Percentiles rank a stretch among this genome's conserved stretches.
Evolutionary conservation across 2,797 vertebrate genomes (phyloP).

Genomic region (Eurystomus glaucurus): DNA sequence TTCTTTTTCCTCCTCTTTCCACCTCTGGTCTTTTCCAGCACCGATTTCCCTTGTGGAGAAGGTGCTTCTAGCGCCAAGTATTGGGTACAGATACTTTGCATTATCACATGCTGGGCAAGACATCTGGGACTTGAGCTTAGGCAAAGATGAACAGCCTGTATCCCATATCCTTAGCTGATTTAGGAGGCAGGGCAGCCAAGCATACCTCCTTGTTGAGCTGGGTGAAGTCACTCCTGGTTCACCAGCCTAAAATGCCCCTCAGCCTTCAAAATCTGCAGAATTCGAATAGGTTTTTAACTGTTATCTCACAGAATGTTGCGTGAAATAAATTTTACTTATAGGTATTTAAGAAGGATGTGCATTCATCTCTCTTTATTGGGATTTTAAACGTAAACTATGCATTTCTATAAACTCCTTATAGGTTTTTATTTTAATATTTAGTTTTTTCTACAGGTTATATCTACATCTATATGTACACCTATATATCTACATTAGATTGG

Average conservation of each 20-base stretch:
- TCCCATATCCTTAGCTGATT: neutral
- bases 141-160: neutral
- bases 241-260: neutral
- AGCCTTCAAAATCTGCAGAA: neutral
- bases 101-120: neutral
- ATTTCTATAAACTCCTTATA: neutral
- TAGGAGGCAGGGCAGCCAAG: neutral
- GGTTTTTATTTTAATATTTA: neutral
- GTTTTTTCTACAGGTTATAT: neutral
- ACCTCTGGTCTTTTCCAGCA: neutral
- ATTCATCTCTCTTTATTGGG: neutral
- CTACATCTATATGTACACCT: neutral
- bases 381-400: neutral
- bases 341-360: neutral
- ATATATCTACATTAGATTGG: neutral
- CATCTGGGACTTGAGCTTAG: neutral
- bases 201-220: neutral
- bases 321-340: neutral
- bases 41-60: neutral
- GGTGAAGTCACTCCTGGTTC: neutral
- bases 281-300: neutral
- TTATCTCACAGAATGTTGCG: neutral
- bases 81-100: neutral
- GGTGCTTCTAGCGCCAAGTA: neutral
- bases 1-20: neutral